Base-by-base conservation (phyloP, 2,888 invertebrate genomes). In the Platycheirus rosarum region DNA sequence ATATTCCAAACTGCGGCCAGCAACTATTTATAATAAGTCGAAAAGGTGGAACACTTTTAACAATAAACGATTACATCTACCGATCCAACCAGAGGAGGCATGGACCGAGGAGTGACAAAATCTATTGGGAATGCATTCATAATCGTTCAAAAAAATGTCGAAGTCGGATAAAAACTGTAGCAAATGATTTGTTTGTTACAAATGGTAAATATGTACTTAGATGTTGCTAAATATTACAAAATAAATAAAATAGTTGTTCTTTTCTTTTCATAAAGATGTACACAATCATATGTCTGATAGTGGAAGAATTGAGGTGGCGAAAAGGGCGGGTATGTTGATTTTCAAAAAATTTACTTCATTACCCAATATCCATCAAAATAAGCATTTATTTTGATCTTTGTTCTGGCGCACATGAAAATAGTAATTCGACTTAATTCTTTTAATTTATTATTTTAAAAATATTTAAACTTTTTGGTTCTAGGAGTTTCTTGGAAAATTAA, bases 121-220 rank as follows among this genome's bases (percentile, higher is more conserved):
- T 90, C n/a, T 91, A 91, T 51, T 91, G 91, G 91, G 91, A 91
- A 85, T 91, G 91, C 65, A 89, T 91, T 20, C 89, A 90, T 46
- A 91, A 91, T 85, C 88, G 91, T n/a, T 89, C 89, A 2, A 88
- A 87, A 63, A 90, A 90, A 84, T 91, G 91, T 66, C 88, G 90
- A 1, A 90, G 91, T 77, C 89, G 91, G 1, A 84, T 91, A 20
- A 91, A 91, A 85, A 90, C 90, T 8, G 86, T 90, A 51, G 90
- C 89, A 2, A 89, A 91, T 85, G 88, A 89, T 86, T 86, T 91
- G 57, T 89, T 87, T 74, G 88, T 91, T 7, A 90, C 91, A 16
- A 91, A 91, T 85, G 88, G 90, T 90, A 86, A 76, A 85, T 84
- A 13, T n/a, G n/a, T n/a, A n/a, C n/a, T n/a, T n/a, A n/a, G n/a